Evolutionary conservation across 2,888 invertebrate genomes (phyloP).

Genomic region (Serripes groenlandicus): DNA sequence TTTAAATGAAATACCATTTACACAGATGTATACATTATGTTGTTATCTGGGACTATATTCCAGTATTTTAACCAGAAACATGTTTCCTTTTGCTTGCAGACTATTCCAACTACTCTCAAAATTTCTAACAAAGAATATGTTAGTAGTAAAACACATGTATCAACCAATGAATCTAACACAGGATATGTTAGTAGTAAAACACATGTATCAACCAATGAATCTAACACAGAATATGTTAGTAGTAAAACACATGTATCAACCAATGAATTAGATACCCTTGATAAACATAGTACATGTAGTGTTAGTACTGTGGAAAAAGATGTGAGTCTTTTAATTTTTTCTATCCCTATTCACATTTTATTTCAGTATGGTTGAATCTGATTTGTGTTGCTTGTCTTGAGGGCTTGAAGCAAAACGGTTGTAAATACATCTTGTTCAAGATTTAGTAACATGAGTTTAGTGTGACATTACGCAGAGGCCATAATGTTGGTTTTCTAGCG

Average conservation of each 20-base stretch:
- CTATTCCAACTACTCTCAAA: background rate
- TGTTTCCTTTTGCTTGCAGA: background rate
- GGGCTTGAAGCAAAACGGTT: too few species aligned
- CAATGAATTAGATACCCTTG: background rate
- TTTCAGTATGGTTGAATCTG: too few species aligned
- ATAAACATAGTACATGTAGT: conserved; percentile 5
- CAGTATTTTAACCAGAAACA: background rate
- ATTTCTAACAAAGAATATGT: background rate
- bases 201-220: too few species aligned
- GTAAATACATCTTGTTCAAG: too few species aligned
- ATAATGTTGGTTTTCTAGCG: too few species aligned
- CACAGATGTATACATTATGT: too few species aligned
- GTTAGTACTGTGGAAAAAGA: background rate
- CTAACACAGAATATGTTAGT: background rate
- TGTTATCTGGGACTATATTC: background rate
- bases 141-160: conserved; percentile 1
- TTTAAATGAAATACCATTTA: too few species aligned
- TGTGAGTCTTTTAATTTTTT: conserved; percentile 6
- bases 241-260: background rate
- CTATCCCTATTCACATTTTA: too few species aligned
- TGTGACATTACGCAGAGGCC: too few species aligned
- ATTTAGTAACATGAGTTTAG: too few species aligned
- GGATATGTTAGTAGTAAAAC: background rate
- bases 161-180: too few species aligned
- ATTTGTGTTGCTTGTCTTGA: too few species aligned